Base-by-base conservation (phyloP, 2,888 invertebrate species). In the Protophormia terraenovae region DNA sequence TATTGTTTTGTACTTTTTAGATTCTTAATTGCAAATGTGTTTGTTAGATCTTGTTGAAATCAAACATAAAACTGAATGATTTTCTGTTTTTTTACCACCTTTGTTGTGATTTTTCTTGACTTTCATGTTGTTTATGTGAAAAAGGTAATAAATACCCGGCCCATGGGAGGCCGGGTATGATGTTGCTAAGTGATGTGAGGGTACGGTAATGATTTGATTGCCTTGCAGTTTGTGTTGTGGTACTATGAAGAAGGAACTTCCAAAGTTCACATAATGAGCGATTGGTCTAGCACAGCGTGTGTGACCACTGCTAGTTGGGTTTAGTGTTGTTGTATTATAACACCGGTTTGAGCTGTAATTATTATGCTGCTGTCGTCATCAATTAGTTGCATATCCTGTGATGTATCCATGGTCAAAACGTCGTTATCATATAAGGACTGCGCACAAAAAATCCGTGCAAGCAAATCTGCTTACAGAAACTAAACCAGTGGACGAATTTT, bases 231-330 rank as follows among this genome's bases (percentile, higher is more conserved):
- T 82, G 35, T 84, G 81, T 7, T 73, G 14, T 10, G 75, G 27
- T 6, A 79, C 71, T 45, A 81, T 81, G 5, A 84, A 45, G 94
- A 94, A 5, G 96, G 96, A 27, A 95, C 94, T 91, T 97, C 97
- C 29, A 96, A 92, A 0, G 97, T 89, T 1, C 97, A 96, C 97
- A 97, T 97, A 72, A 97, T 97, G 0, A 97, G 95, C 2, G 95
- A 96, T 91, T 95, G 96, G 89, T 96, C 94, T 16, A 96, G 93
- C 12, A 95, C 94, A 4, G 96, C 94, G 87, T 96, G 96, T 0
- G 97, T 97, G 71, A 90, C 91, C 1, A 90, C 88, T 0, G 90
- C 89, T 0, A 90, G 89, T 12, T 90, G 90, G 24, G 90, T 90
- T 32, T 90, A 88, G 24, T 90, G 90, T 1, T 88, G 55, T 27